A percentile compares a stretch with the other conserved stretches of the same genome.
Conservation (phyloP, 2,113 vertebrate species). For the Callocephalon fimbriatum region DNA sequence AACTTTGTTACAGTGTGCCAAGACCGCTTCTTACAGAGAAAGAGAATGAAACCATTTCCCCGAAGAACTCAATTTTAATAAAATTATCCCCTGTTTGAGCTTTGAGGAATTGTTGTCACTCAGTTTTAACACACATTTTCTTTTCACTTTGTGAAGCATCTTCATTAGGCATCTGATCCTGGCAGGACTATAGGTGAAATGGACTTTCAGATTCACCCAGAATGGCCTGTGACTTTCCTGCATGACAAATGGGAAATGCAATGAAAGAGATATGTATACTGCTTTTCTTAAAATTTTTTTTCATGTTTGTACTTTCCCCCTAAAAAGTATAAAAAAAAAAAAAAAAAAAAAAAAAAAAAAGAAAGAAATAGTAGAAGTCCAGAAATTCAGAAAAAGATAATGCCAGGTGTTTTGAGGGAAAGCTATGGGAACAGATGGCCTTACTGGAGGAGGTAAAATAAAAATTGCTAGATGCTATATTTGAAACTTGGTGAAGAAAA, state of each 20-base stretch:
- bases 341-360: not conserved
- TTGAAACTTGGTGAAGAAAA: conserved; percentile 62
- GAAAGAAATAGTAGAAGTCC: not conserved
- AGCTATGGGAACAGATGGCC: conserved; percentile 63
- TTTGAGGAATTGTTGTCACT: not conserved
- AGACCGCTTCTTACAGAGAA: not conserved
- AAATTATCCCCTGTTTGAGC: not conserved
- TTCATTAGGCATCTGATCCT: not conserved
- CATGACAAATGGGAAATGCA: not conserved
- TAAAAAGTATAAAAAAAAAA: too few species aligned
- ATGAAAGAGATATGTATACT: not conserved
- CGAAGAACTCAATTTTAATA: not conserved
- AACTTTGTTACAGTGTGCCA: not conserved
- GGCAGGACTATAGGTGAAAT: not conserved
- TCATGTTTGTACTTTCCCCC: too few species aligned
- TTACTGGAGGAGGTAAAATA: conserved; percentile 65
- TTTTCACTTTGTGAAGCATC: not conserved
- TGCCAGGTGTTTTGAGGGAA: conserved; percentile 59
- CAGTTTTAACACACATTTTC: not conserved
- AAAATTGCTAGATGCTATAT: conserved; percentile 66
- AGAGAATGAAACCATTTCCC: not conserved
- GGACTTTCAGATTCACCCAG: not conserved
- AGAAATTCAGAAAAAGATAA: conserved; percentile 59
- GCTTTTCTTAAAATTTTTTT: not conserved
- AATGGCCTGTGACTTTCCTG: not conserved